Conservation (phyloP, 30 jellyfish, hydroid and myxozoan genomes). For the Hydractinia symbiolongicarpus region DNA sequence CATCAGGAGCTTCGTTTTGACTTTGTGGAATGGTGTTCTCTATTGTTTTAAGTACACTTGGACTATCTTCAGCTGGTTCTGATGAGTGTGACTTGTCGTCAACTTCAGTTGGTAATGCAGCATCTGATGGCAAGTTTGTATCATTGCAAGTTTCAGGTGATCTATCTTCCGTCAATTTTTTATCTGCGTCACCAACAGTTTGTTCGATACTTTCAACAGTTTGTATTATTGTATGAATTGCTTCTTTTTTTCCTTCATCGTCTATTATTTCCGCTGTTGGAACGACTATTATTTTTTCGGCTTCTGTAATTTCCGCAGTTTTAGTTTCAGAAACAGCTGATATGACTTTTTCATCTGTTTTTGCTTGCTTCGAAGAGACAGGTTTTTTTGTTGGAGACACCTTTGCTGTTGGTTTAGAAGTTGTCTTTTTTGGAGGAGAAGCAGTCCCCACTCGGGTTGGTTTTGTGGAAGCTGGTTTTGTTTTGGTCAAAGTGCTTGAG, state of each 20-base stretch:
- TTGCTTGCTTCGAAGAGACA: slow-evolving; percentile 14
- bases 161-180: no score
- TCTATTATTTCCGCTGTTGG: background rate
- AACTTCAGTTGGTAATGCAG: no score
- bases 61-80: no score
- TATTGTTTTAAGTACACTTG: no score
- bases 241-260: background rate
- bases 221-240: background rate
- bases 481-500: slow-evolving; percentile 9
- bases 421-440: background rate
- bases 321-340: background rate
- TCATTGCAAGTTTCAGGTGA: no score
- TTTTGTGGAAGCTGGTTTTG: background rate
- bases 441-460: background rate
- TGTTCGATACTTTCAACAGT: no score
- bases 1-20: no score
- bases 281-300: background rate
- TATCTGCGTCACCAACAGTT: no score
- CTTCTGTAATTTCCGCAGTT: background rate
- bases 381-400: background rate
- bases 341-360: background rate
- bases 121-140: no score
- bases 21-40: no score
- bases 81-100: no score
- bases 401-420: no score